Percentiles rank a stretch among this genome's conserved stretches.
phyloP scores from a whole-genome alignment of 2,888 invertebrate genomes.

The Epinotia brunnichana region DNA sequence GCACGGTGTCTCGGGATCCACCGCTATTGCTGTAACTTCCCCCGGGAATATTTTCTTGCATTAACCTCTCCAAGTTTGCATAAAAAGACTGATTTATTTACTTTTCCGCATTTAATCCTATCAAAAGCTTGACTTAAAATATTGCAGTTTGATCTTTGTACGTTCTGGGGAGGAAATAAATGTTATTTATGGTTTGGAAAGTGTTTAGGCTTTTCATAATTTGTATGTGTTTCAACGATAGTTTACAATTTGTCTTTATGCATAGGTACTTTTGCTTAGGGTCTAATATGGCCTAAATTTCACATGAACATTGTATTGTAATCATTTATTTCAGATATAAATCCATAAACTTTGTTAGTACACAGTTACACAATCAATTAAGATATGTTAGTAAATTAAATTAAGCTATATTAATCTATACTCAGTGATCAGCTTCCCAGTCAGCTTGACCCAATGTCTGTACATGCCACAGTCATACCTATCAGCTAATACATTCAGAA shows the following conservation, averaged over 20 bases:
- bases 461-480: too few species aligned
- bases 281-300: too few species aligned
- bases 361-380: too few species aligned
- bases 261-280: too few species aligned
- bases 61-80: constrained; percentile 49
- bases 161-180: constrained; percentile 8
- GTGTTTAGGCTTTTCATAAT: background rate
- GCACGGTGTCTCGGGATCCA: constrained; percentile 59
- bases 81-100: constrained; percentile 49
- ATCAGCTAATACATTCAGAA: too few species aligned
- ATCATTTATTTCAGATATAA: too few species aligned
- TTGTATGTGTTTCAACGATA: background rate
- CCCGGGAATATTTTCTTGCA: constrained; percentile 52
- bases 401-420: too few species aligned
- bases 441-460: too few species aligned
- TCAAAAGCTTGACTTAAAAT: constrained; percentile 41
- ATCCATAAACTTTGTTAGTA: too few species aligned
- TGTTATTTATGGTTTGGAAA: constrained; percentile 20
- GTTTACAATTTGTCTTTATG: background rate
- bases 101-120: constrained; percentile 43
- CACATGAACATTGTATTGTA: too few species aligned
- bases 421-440: too few species aligned
- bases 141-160: constrained; percentile 41
- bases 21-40: constrained; percentile 60
- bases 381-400: too few species aligned